Conservation (phyloP, 2,113 vertebrate genomes). For the Bombycilla garrulus region DNA sequence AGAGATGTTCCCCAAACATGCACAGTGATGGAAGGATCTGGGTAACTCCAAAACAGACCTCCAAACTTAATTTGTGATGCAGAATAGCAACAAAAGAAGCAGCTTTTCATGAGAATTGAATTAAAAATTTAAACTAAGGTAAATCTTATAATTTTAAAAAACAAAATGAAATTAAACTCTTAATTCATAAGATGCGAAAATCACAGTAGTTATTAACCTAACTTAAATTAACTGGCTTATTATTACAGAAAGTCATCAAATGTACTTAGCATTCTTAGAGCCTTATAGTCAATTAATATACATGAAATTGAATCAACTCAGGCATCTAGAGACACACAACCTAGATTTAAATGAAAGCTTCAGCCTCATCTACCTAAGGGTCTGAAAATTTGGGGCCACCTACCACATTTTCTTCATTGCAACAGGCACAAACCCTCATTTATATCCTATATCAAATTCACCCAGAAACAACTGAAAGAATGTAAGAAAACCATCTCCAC, state of each 20-base stretch:
- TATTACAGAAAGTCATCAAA: conserved; percentile 57
- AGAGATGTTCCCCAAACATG: not conserved
- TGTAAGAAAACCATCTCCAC: conserved; percentile 28
- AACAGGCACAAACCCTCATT: conserved; percentile 4
- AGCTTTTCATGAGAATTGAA: not conserved
- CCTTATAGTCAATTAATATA: conserved; percentile 52
- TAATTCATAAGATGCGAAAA: conserved; percentile 39
- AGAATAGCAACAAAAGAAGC: not conserved
- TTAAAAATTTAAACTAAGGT: conserved; percentile 18
- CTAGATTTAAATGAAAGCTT: conserved; percentile 54
- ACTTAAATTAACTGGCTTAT: conserved; percentile 54
- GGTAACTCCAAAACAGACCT: not conserved
- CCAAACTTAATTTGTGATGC: not conserved
- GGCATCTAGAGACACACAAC: conserved; percentile 43
- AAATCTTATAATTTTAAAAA: conserved; percentile 24
- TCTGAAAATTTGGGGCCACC: conserved; percentile 39
- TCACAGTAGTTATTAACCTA: conserved; percentile 50
- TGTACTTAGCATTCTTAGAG: conserved; percentile 51
- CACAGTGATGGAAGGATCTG: not conserved
- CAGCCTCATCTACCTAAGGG: conserved; percentile 22
- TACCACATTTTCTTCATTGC: not conserved
- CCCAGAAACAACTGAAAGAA: conserved; percentile 12
- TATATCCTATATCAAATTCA: conserved; percentile 7
- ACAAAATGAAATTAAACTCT: conserved; percentile 3
- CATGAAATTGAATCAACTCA: conserved; percentile 54